phyloP scores from a whole-genome alignment of 2,888 invertebrate genomes.

The Eupsilia transversa region DNA sequence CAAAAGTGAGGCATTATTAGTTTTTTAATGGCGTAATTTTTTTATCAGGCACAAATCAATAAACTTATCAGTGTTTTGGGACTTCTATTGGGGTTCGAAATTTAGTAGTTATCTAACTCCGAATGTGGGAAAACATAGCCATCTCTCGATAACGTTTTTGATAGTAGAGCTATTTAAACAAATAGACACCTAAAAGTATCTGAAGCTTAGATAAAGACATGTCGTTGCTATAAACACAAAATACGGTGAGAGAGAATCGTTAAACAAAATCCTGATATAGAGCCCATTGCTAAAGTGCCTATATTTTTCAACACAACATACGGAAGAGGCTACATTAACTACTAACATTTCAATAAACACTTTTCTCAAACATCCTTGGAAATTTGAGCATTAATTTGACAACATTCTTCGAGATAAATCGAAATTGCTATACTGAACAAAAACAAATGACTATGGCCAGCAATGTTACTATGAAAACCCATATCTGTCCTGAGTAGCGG shows the following conservation, averaged over 20 bases:
- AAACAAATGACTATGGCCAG: too few relatives aligned
- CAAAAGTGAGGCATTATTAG: neutral
- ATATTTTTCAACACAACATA: constrained; percentile 9
- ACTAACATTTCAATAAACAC: neutral
- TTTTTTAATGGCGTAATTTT: neutral
- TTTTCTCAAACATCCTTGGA: too few relatives aligned
- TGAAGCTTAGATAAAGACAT: constrained; percentile 11
- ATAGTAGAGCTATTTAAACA: neutral
- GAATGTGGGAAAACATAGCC: neutral
- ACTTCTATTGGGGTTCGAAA: too few relatives aligned
- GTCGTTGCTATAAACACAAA: constrained; percentile 35
- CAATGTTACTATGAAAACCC: too few relatives aligned
- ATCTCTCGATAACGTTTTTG: neutral
- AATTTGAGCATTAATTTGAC: too few relatives aligned
- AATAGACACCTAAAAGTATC: neutral
- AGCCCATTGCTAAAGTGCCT: constrained; percentile 29
- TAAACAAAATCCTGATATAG: constrained; percentile 35
- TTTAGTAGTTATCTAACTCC: constrained; percentile 8
- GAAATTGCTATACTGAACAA: too few relatives aligned
- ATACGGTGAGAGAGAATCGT: constrained; percentile 26
- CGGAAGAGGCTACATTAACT: neutral
- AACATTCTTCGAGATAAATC: too few relatives aligned
- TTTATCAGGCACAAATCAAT: constrained; percentile 13
- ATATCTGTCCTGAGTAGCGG: too few relatives aligned
- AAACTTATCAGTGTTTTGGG: constrained; percentile 29